Evolutionary conservation across 2,888 invertebrate species (phyloP).

Genomic region (Drosophila incognita): DNA sequence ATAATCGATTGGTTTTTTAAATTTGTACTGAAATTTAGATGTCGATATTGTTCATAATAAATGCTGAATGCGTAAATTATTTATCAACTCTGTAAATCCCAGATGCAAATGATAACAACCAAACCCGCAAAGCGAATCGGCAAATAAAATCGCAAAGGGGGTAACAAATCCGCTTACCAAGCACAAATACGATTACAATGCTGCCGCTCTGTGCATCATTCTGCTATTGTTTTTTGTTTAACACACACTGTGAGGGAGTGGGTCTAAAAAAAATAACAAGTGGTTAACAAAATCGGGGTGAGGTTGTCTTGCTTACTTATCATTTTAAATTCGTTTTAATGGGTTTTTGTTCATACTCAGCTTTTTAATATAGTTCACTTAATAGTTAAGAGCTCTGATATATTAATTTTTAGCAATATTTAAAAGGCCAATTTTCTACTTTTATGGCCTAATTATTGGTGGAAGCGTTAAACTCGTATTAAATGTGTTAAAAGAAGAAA

Average conservation of each 20-base stretch:
- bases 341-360: background rate
- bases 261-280: too few relatives aligned
- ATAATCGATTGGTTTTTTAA: background rate
- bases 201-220: background rate
- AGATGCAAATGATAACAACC: conserved; percentile 1
- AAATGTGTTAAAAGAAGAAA: background rate
- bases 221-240: background rate
- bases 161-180: conserved; percentile 45
- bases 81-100: background rate
- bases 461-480: background rate
- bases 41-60: background rate
- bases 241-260: background rate
- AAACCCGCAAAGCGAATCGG: conserved; percentile 9
- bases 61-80: background rate
- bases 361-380: background rate
- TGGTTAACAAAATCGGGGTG: too few relatives aligned
- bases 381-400: background rate
- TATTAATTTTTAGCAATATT: background rate
- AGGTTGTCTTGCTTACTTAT: background rate
- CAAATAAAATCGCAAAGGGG: conserved; percentile 12
- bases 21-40: background rate
- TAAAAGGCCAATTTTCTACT: background rate
- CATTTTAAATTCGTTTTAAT: background rate
- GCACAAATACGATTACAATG: conserved; percentile 29
- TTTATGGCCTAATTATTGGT: background rate